Conservation (phyloP, 2,113 vertebrate species). For the Phocoena sinus region DNA sequence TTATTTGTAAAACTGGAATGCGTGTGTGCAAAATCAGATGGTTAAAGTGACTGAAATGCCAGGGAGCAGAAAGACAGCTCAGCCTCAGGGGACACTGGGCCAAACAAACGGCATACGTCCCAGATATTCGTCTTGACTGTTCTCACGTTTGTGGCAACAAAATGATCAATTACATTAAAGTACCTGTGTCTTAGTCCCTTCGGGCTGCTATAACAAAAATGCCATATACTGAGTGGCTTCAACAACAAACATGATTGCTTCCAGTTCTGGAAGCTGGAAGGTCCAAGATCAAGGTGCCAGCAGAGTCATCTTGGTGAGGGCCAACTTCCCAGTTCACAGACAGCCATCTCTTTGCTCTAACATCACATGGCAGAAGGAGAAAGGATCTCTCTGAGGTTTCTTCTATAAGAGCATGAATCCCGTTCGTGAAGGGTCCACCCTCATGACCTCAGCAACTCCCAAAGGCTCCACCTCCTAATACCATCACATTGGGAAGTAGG, state of each 20-base stretch:
- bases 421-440: neutral
- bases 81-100: neutral
- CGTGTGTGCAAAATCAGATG: neutral
- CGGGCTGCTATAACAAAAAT: neutral
- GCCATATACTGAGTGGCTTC: neutral
- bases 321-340: neutral
- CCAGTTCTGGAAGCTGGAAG: neutral
- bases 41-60: constrained; percentile 28
- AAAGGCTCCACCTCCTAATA: neutral
- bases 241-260: neutral
- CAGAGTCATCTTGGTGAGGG: neutral
- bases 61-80: neutral
- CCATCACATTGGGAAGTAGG: neutral
- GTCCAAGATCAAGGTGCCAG: neutral
- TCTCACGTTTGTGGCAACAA: neutral
- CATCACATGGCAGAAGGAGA: neutral
- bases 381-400: neutral
- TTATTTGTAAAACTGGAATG: constrained; percentile 44
- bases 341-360: neutral
- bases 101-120: neutral
- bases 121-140: neutral
- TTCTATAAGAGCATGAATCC: neutral
- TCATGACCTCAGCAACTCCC: neutral
- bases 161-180: neutral
- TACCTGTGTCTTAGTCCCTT: neutral